phyloP scores from a whole-genome alignment of 2,888 invertebrate genomes.

The Podotricha telesiphe region DNA sequence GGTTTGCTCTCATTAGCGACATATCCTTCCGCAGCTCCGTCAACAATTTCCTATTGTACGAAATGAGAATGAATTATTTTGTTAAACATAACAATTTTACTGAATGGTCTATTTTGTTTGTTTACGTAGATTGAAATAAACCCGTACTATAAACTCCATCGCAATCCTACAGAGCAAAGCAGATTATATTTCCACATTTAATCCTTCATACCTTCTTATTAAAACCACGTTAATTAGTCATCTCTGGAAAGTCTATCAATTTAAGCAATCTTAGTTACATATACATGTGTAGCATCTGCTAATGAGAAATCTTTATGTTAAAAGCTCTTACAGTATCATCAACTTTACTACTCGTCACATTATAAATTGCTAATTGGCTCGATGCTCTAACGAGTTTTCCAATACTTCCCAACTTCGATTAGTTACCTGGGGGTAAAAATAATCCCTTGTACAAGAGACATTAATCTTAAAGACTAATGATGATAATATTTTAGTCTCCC shows the following conservation, averaged over 20 bases:
- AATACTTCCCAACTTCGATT: constrained; percentile 24
- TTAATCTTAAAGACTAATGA: constrained; percentile 40
- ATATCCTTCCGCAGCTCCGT: no score
- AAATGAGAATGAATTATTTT: neutral
- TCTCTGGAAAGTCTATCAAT: constrained; percentile 44
- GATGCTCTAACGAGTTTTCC: constrained; percentile 19
- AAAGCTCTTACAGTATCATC: constrained; percentile 10
- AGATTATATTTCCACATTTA: constrained; percentile 39
- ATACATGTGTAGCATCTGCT: constrained; percentile 9
- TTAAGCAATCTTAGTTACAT: constrained; percentile 32
- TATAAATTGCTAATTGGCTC: constrained; percentile 24
- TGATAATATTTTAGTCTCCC: constrained; percentile 33
- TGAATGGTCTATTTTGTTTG: neutral
- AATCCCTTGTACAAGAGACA: constrained; percentile 20
- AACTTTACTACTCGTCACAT: constrained; percentile 16
- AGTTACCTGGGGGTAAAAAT: constrained; percentile 26
- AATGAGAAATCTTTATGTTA: constrained; percentile 15
- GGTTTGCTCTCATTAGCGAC: no score
- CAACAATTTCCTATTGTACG: no score
- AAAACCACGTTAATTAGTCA: constrained; percentile 45
- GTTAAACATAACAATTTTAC: neutral
- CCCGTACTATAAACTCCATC: neutral
- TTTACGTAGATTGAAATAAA: neutral
- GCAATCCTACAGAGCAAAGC: constrained; percentile 36
- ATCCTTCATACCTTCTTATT: constrained; percentile 30